These are phyloP conservation scores for Sialia sialis DNA, from an alignment of 2,113 vertebrate genomes.

Conservation along the genomic window DNA sequence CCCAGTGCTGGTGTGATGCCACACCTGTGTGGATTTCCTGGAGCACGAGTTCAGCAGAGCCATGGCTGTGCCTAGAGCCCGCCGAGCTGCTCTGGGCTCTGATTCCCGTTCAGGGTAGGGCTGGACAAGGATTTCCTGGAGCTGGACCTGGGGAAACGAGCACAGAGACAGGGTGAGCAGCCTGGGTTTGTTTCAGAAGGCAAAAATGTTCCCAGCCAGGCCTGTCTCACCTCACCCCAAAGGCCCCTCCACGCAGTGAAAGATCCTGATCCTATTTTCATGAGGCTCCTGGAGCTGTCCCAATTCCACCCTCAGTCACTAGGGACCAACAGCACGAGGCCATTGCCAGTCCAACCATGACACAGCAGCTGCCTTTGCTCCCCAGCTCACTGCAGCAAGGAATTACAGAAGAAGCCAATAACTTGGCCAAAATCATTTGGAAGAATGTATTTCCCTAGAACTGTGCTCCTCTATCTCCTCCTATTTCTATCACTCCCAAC, in stretches of 20 bases:
- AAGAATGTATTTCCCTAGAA: neutral
- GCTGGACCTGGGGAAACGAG: constrained; percentile 17
- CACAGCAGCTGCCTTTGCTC: neutral
- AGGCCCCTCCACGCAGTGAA: neutral
- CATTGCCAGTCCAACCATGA: neutral
- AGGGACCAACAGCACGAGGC: neutral
- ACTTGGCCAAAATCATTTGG: neutral
- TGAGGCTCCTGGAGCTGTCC: neutral
- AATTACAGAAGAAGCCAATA: neutral
- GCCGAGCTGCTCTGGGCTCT: neutral
- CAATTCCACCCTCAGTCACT: neutral
- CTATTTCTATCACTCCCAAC: neutral
- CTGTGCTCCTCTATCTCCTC: neutral
- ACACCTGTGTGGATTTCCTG: neutral
- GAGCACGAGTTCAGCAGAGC: neutral
- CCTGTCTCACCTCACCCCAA: neutral
- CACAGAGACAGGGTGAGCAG: neutral
- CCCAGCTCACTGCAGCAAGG: neutral
- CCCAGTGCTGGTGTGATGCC: neutral
- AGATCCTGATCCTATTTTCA: neutral
- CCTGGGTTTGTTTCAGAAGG: neutral
- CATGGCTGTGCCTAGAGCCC: constrained; percentile 36
- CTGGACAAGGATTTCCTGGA: constrained; percentile 5
- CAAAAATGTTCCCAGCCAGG: neutral
- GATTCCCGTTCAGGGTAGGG: constrained; percentile 1